Evolutionary conservation across 2,888 invertebrate species (phyloP), one percentile per base, ranked within the genome.

Genomic region (Sphaerophoria rueppellii): DNA sequence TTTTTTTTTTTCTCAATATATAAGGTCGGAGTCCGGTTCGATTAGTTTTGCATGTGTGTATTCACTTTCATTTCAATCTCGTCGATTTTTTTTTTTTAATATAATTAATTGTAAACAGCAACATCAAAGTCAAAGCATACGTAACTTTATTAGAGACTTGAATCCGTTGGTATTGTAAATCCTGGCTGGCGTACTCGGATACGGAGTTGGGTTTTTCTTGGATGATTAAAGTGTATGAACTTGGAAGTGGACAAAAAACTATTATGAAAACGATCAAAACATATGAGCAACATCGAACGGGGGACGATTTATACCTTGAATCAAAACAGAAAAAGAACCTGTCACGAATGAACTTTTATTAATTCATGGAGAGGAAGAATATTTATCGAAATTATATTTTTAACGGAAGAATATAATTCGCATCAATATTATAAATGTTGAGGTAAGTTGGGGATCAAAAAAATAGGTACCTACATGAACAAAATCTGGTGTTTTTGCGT

Each of bases 1-100:
- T 58, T 67, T 63, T 54, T 54, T 37, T 55, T 54, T 34, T 43
- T 12, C 55, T 37, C 55, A 16, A 70, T 32, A 55, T 34, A 34
- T 35, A 12, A 34, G 24, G 40, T 60, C 40, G 16, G 11, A 40
- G 9, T 14, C 16, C 40, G 37, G 40, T 40, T 60, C 6, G 37
- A 6, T 60, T 40, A 16, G 6, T 40, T 40, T 40, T 7, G 6
- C 6, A 4, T 24, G 16, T 16, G 24, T 60, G 9, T 54, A 16
- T 50, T 14, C n/a, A 50, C 48, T 7, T 58, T 58, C 6, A 37
- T 37, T 37, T 37, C 37, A 3, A 40, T 12, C 40, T n/a, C 5
- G 16, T 14, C 6, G 12, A 16, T 12, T 55, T 55, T 6, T 24
- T n/a, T n/a, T n/a, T n/a, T n/a, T n/a, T n/a, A n/a, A n/a, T n/a